Evolutionary conservation across 2,113 vertebrate genomes (phyloP).

Genomic region (Anser brachyrhynchus): DNA sequence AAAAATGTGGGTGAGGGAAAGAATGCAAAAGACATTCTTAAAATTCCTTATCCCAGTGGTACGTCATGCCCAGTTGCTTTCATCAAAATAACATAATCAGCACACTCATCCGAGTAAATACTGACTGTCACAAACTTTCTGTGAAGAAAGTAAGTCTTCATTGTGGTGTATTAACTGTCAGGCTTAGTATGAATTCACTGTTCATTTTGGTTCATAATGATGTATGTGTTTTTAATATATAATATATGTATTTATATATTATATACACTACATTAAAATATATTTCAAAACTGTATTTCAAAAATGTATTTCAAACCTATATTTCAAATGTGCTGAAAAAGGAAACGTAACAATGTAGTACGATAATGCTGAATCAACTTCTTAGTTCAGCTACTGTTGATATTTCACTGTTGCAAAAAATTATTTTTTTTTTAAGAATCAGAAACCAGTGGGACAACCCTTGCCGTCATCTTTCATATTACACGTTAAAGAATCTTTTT

Average conservation of each 20-base stretch:
- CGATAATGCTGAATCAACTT: not conserved
- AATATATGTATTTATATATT: too few species aligned
- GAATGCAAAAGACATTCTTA: not conserved
- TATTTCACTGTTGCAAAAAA: not conserved
- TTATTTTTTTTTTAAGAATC: not conserved
- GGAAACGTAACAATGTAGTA: not conserved
- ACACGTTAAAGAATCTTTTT: not conserved
- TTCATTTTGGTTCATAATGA: not conserved
- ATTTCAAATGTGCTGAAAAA: not conserved
- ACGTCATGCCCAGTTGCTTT: not conserved
- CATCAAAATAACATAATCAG: not conserved
- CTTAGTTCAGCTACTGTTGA: not conserved
- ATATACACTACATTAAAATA: too few species aligned
- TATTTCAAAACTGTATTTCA: too few species aligned
- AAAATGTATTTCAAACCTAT: too few species aligned
- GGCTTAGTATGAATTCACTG: not conserved
- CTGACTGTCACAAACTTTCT: not conserved
- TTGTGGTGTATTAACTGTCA: not conserved
- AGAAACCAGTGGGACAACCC: not conserved
- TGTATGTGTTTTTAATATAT: too few species aligned
- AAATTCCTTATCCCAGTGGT: not conserved
- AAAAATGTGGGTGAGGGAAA: not conserved
- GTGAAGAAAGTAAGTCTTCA: not conserved
- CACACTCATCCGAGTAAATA: not conserved
- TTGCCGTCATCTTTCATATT: not conserved